Evolutionary conservation across 2,113 vertebrate species (phyloP).

Genomic region (Thunnus maccoyii): DNA sequence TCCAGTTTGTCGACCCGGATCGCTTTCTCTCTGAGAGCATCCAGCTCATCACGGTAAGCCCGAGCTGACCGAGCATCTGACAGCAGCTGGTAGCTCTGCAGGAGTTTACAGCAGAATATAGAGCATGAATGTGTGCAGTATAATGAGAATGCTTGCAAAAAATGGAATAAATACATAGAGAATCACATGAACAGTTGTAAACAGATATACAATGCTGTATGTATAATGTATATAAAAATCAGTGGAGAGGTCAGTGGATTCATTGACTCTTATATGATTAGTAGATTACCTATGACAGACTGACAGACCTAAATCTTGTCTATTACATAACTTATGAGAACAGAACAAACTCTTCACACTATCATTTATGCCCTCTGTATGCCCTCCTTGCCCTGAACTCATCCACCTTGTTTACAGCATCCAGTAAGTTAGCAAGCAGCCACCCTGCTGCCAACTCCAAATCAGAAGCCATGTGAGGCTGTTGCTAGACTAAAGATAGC

Average conservation of each 20-base stretch:
- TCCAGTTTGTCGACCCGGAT: slow-evolving; percentile 97
- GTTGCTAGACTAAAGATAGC: slow-evolving; percentile 73
- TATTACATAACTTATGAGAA: slow-evolving; percentile 7
- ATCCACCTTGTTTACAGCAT: slow-evolving; percentile 42
- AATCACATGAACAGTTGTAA: background rate
- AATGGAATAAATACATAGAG: background rate
- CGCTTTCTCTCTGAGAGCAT: slow-evolving; percentile 94
- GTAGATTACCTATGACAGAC: background rate
- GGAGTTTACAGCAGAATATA: background rate
- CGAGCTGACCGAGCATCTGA: slow-evolving; percentile 94
- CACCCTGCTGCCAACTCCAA: slow-evolving; percentile 28
- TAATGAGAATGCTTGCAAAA: background rate
- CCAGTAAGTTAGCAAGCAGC: slow-evolving; percentile 1
- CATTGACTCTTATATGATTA: background rate
- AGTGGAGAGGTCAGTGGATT: background rate
- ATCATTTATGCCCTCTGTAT: background rate
- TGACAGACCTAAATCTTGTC: background rate
- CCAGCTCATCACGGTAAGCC: slow-evolving; percentile 97
- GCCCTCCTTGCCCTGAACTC: slow-evolving; percentile 6
- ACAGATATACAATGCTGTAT: background rate
- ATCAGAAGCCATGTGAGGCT: slow-evolving; percentile 65
- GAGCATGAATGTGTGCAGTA: background rate
- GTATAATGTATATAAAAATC: background rate
- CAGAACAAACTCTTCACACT: slow-evolving; percentile 4
- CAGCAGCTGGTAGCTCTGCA: slow-evolving; percentile 93